phyloP scores from a whole-genome alignment of 1,140 invertebrate species.

The Ceratosolen solmsi region DNA sequence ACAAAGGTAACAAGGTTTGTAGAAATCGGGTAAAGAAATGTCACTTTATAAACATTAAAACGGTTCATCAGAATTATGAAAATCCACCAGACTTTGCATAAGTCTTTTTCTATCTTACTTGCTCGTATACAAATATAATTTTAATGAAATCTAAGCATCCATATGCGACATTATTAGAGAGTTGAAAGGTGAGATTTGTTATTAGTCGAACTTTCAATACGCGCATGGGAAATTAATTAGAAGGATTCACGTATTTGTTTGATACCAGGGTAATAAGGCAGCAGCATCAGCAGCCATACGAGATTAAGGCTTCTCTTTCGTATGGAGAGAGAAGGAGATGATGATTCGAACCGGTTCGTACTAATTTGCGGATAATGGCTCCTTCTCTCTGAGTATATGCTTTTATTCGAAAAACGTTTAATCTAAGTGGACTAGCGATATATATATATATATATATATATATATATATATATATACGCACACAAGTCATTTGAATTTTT shows the following conservation, averaged over 20 bases:
- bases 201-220: slow-evolving; percentile 8
- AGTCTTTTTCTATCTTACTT: too few species aligned
- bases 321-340: slow-evolving; percentile 32
- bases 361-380: slow-evolving; percentile 54
- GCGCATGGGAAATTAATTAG: slow-evolving; percentile 52
- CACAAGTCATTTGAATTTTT: slow-evolving; percentile 42
- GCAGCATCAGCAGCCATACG: slow-evolving; percentile 7
- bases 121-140: background rate
- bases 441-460: background rate
- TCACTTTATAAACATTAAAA: background rate
- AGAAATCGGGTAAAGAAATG: background rate
- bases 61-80: background rate
- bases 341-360: slow-evolving; percentile 52
- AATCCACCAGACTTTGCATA: too few species aligned
- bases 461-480: background rate
- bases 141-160: background rate
- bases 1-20: background rate
- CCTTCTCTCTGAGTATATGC: slow-evolving; percentile 45
- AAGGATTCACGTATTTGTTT: slow-evolving; percentile 50
- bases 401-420: slow-evolving; percentile 53
- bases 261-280: slow-evolving; percentile 47
- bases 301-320: slow-evolving; percentile 45
- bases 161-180: slow-evolving; percentile 35
- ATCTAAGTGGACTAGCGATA: slow-evolving; percentile 42
- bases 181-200: slow-evolving; percentile 37